Base-by-base conservation (phyloP, 1,140 invertebrate species). In the Eumaeus atala region DNA sequence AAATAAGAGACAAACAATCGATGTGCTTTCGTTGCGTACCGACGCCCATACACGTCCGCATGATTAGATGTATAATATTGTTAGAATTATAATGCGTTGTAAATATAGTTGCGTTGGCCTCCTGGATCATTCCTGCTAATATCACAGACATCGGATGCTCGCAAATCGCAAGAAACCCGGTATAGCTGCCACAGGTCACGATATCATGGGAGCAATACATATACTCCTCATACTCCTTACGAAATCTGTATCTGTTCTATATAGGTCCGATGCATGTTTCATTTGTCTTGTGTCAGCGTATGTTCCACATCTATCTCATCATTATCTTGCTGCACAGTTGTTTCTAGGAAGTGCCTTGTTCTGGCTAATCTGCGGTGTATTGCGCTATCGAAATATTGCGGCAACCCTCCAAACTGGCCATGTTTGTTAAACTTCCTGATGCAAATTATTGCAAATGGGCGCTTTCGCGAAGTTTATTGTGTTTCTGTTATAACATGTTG, bases 401-500 rank as follows among this genome's bases (percentile, higher is more conserved):
- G 62, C 69, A 70, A 76, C 72, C 72, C 66, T 61, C 56, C 60
- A 66, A 59, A 61, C 69, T 61, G 64, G 61, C 51, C 56, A 59
- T 55, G 66, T 74, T 74, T n/a, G 74, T 78, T 72, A 67, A 44
- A 58, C 61, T 81, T 81, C 74, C 77, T 75, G 53, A 78, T 78
- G 77, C 73, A 80, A 77, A 77, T 80, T 58, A 70, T 73, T 78
- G 66, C 69, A 72, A 78, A 78, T 77, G 60, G 62, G 52, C 67
- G 62, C 67, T 72, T 68, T 67, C 68, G 49, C 44, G 37, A 33
- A 48, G 36, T 47, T 21, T 34, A 47, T 35, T 35, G 35, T 50
- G 14, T 33, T 12, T 33, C 1, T 35, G 9, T 50, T 35, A 50
- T 35, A 44, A 16, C 16, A 44, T 14, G n/a, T 40, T 40, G 14